phyloP scores from a whole-genome alignment of 1,140 invertebrate species.

The Venturia canescens region DNA sequence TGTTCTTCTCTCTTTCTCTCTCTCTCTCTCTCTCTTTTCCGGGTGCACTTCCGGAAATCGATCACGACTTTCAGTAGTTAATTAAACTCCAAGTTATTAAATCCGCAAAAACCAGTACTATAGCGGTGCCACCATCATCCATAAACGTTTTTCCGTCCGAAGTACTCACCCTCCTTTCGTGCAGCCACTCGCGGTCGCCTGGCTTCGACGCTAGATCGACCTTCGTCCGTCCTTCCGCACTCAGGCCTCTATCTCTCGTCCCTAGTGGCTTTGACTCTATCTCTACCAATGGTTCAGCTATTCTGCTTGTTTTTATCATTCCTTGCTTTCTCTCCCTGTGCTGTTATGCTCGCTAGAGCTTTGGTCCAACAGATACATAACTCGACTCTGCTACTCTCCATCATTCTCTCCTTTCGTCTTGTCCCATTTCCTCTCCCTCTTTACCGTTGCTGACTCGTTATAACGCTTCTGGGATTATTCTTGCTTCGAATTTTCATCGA shows the following conservation, averaged over 20 bases:
- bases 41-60: conserved; percentile 66
- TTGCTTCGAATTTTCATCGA: conserved; percentile 42
- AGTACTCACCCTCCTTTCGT: not conserved
- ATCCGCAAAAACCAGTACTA: conserved; percentile 69
- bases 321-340: conserved; percentile 11
- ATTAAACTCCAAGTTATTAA: conserved; percentile 75
- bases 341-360: not conserved
- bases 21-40: conserved; percentile 37
- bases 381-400: not conserved
- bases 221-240: not conserved
- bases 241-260: conserved; percentile 8
- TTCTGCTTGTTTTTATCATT: conserved; percentile 1
- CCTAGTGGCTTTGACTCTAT: conserved; percentile 57
- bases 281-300: conserved; percentile 29
- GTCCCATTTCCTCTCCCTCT: not conserved
- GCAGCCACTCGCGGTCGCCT: conserved; percentile 7
- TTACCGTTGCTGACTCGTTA: conserved; percentile 42
- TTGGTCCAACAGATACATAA: conserved; percentile 28
- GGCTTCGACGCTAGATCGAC: conserved; percentile 28
- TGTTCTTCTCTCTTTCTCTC: conserved; percentile 12
- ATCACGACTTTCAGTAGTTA: conserved; percentile 72
- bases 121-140: conserved; percentile 40
- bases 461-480: conserved; percentile 46
- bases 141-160: conserved; percentile 23
- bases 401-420: not conserved